These are phyloP conservation scores for Diplazon laetatorius DNA, from an alignment of 2,888 invertebrate species.

Conservation along the genomic window DNA sequence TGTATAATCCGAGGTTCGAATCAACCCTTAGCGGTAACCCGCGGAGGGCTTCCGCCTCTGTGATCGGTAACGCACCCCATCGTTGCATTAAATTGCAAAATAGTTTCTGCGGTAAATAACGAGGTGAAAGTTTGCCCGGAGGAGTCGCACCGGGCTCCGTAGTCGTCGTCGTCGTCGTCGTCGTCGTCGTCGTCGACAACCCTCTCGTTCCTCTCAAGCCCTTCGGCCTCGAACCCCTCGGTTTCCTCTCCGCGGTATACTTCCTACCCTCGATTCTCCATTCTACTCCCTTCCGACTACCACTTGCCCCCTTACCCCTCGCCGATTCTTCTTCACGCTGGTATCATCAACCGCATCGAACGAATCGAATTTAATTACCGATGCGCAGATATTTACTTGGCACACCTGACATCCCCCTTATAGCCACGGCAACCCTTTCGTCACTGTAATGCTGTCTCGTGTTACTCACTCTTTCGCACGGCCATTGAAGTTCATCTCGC, in stretches of 20 bases:
- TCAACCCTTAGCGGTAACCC: constrained; percentile 1
- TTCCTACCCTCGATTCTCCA: constrained; percentile 1
- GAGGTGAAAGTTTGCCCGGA: constrained; percentile 71
- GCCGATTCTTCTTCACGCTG: background rate
- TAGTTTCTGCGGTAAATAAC: constrained; percentile 77
- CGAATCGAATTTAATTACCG: constrained; percentile 77
- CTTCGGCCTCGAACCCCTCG: constrained; percentile 25
- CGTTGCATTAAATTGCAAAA: constrained; percentile 75
- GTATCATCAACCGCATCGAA: constrained; percentile 35
- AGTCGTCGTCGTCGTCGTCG: constrained; percentile 17
- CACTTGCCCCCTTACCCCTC: constrained; percentile 24
- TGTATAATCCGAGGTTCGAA: background rate
- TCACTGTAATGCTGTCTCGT: constrained; percentile 21
- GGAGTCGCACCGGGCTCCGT: constrained; percentile 46
- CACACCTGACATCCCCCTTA: constrained; percentile 56
- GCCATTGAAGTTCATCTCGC: constrained; percentile 44
- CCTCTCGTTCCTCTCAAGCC: constrained; percentile 35
- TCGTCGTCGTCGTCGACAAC: constrained; percentile 53
- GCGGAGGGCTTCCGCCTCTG: background rate
- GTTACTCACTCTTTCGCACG: constrained; percentile 21
- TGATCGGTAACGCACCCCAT: background rate
- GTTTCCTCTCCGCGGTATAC: background rate
- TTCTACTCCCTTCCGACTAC: constrained; percentile 10
- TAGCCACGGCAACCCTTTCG: constrained; percentile 13
- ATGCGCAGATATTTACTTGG: constrained; percentile 75